phyloP scores from a whole-genome alignment of 2,113 vertebrate species.

The Pandion haliaetus region DNA sequence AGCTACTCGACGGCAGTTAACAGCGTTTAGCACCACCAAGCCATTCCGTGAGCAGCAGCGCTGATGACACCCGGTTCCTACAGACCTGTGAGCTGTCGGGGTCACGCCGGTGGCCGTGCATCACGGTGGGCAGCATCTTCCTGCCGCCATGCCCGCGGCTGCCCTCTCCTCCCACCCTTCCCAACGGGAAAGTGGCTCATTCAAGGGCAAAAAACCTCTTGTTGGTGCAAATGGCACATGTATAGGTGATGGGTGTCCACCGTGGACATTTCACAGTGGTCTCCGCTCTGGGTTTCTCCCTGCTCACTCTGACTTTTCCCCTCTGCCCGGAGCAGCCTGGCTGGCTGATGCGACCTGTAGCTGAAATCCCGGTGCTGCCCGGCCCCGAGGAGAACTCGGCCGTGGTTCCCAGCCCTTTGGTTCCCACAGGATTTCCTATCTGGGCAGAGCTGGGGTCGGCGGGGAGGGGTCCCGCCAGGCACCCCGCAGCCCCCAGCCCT shows the following conservation, averaged over 20 bases:
- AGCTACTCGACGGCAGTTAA: neutral
- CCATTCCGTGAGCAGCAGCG: neutral
- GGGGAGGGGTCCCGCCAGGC: neutral
- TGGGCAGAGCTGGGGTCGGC: neutral
- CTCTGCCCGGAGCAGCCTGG: neutral
- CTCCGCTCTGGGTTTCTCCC: neutral
- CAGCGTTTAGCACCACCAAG: neutral
- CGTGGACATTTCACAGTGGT: rapidly evolving
- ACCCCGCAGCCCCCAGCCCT: slow-evolving; percentile 26
- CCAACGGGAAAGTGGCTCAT: neutral
- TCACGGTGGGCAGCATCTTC: neutral
- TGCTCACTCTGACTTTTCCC: neutral
- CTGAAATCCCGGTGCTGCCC: neutral
- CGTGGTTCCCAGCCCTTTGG: neutral
- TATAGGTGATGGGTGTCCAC: neutral
- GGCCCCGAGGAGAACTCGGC: neutral
- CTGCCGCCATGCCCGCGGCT: neutral
- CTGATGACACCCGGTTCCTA: neutral
- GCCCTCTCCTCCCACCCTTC: neutral
- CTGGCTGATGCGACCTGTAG: neutral
- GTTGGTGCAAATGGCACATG: neutral
- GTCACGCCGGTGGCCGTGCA: rapidly evolving
- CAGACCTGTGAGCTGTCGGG: neutral
- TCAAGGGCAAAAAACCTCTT: neutral
- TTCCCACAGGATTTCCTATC: slow-evolving; percentile 47